Conservation (phyloP, 2,113 vertebrate species). For the Fregetta grallaria region DNA sequence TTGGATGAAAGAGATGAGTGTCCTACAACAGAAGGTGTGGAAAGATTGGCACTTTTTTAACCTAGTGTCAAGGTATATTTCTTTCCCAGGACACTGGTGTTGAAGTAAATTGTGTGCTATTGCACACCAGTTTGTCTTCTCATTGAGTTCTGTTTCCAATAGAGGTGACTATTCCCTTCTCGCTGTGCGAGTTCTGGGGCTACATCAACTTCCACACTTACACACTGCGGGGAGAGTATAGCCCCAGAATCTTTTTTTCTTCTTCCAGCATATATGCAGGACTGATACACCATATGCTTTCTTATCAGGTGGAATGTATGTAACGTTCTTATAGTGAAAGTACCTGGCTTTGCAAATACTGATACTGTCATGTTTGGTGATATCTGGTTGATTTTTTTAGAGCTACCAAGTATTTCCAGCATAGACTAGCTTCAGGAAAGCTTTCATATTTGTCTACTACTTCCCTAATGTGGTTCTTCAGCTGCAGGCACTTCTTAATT, state of each 20-base stretch:
- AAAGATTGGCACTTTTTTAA: not conserved
- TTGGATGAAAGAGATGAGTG: not conserved
- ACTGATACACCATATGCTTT: not conserved
- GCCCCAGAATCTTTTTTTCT: not conserved
- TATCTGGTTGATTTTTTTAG: not conserved
- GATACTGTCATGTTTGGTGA: not conserved
- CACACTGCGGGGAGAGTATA: not conserved
- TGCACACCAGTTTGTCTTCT: not conserved
- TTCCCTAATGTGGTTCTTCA: not conserved
- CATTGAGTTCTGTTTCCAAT: not conserved
- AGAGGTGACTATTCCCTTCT: not conserved
- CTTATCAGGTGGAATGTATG: not conserved
- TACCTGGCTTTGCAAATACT: not conserved
- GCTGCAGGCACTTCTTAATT: slow-evolving; percentile 3
- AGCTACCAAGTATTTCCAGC: not conserved
- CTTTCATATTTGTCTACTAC: not conserved
- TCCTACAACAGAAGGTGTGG: not conserved
- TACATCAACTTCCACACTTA: not conserved
- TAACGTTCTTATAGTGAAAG: not conserved
- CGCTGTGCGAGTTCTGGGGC: not conserved
- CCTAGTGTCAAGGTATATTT: not conserved
- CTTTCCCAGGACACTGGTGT: not conserved
- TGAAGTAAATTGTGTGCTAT: not conserved
- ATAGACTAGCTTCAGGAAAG: not conserved
- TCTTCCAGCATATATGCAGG: not conserved